phyloP scores from a whole-genome alignment of 2,113 vertebrate species.

The Trachemys scripta region DNA sequence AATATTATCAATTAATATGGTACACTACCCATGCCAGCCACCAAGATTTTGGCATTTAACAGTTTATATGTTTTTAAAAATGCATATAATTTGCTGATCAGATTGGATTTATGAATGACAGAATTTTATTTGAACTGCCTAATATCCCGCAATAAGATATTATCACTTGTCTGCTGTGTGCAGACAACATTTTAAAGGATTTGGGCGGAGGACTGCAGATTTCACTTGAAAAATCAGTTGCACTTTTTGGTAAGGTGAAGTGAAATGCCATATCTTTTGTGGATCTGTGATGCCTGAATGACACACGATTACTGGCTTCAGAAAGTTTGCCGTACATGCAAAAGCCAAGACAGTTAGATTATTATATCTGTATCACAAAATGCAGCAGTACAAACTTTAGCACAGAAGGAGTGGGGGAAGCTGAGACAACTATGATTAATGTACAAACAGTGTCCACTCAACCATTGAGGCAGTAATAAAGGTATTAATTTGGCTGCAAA shows the following conservation, averaged over 20 bases:
- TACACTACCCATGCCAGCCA: fast-evolving
- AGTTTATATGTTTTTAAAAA: slow-evolving; percentile 46
- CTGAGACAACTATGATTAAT: slow-evolving; percentile 76
- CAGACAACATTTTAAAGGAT: neutral
- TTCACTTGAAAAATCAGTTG: neutral
- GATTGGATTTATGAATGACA: slow-evolving; percentile 27
- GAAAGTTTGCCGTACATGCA: neutral
- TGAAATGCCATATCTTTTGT: neutral
- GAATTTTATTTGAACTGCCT: slow-evolving; percentile 32
- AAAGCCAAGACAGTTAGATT: neutral
- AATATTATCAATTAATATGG: neutral
- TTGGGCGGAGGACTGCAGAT: neutral
- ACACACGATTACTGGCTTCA: neutral
- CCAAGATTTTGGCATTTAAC: neutral
- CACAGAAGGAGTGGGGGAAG: slow-evolving; percentile 16
- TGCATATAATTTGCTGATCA: neutral
- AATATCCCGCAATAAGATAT: neutral
- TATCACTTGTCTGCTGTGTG: neutral
- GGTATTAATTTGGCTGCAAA: slow-evolving; percentile 80
- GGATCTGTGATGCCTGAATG: neutral
- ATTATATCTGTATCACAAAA: slow-evolving; percentile 15
- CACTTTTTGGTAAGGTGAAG: neutral
- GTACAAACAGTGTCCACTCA: slow-evolving; percentile 72
- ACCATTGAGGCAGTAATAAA: slow-evolving; percentile 80
- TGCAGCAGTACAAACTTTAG: neutral